A percentile compares a stretch with the other conserved stretches of the same genome.
Conservation (phyloP, 35 echinoderm and acorn worm genomes). For the Diadema setosum region DNA sequence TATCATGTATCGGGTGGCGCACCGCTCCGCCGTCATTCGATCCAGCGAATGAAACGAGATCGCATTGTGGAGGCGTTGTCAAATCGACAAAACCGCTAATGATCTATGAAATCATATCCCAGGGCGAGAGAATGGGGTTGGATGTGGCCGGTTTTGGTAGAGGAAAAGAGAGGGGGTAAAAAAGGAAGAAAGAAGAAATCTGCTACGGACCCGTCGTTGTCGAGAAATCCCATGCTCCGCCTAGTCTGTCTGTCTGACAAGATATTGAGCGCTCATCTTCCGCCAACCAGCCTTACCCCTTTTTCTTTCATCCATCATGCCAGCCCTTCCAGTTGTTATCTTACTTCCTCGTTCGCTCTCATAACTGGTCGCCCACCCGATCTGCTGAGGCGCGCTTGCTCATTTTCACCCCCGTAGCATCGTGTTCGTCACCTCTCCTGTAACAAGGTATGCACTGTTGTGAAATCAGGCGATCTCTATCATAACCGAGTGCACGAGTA, state of each 20-base stretch:
- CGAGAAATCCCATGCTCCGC: constrained; percentile 3
- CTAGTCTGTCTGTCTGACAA: constrained; percentile 6
- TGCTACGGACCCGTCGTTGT: not conserved
- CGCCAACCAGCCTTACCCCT: not conserved
- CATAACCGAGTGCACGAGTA: too few species aligned
- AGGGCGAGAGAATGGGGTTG: not conserved
- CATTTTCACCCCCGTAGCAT: too few species aligned
- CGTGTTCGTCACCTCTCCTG: too few species aligned
- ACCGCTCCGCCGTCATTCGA: constrained; percentile 6
- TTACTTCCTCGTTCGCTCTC: too few species aligned
- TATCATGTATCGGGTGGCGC: constrained; percentile 16
- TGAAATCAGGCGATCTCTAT: too few species aligned
- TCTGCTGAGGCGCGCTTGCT: too few species aligned
- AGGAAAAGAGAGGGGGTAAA: too few species aligned
- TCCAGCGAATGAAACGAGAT: constrained; percentile 16
- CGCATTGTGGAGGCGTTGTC: constrained; percentile 29
- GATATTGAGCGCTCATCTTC: constrained; percentile 7
- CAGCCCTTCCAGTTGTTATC: too few species aligned
- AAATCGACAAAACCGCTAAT: constrained; percentile 32
- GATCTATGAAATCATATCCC: constrained; percentile 35
- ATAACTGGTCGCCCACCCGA: too few species aligned
- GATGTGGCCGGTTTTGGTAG: constrained; percentile 1
- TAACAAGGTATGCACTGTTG: too few species aligned
- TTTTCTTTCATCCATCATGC: not conserved
- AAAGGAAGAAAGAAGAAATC: too few species aligned